Percentiles rank a stretch among this genome's conserved stretches.
These are phyloP conservation scores for Rhinichthys osculus DNA, from an alignment of 2,797 vertebrate genomes.

Conservation along the genomic window DNA sequence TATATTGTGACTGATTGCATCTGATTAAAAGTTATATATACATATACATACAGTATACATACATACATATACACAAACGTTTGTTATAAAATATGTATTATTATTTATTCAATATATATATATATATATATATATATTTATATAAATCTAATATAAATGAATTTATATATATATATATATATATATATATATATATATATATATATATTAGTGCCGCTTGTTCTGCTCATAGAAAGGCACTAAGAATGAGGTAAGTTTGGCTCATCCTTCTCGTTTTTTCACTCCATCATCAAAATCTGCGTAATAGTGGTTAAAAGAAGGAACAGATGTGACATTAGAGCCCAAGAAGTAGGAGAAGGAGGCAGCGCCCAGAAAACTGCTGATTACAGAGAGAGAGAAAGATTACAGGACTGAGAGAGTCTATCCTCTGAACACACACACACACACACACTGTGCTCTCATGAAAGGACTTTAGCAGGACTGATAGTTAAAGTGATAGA, in stretches of 20 bases:
- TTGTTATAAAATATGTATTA: no score
- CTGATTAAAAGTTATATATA: no score
- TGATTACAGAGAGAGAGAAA: constrained; percentile 60
- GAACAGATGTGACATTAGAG: constrained; percentile 39
- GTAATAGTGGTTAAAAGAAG: constrained; percentile 23
- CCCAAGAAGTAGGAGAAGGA: constrained; percentile 6
- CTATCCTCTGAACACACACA: constrained; percentile 39
- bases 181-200: no score
- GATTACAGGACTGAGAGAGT: constrained; percentile 56
- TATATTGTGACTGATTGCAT: no score
- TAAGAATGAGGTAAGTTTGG: not conserved
- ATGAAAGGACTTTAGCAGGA: constrained; percentile 11
- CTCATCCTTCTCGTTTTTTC: not conserved
- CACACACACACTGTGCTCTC: constrained; percentile 35
- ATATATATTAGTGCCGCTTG: not conserved
- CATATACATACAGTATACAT: no score
- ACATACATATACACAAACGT: no score
- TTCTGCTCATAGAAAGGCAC: not conserved
- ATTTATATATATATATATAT: no score
- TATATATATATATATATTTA: no score
- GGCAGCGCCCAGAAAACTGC: constrained; percentile 37
- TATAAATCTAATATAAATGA: no score
- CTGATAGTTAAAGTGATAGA: constrained; percentile 42
- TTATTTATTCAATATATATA: no score
- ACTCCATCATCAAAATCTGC: constrained; percentile 15